These are phyloP conservation scores for Leptogaster cylindrica DNA, from an alignment of 2,888 invertebrate species.

Conservation along the genomic window DNA sequence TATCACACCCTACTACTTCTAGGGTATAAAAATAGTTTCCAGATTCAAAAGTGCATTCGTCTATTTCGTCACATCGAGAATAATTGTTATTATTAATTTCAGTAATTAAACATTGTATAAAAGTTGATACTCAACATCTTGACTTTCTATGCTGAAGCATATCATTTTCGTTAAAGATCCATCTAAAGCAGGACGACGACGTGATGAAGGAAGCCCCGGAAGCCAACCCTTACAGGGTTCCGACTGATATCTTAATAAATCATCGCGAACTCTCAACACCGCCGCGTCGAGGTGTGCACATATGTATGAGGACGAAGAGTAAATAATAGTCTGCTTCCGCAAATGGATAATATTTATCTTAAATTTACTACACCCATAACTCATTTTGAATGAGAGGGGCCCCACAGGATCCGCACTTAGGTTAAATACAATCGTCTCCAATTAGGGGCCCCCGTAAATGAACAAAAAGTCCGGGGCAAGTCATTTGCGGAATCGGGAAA, in stretches of 20 bases:
- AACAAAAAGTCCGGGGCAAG: slow-evolving; percentile 30
- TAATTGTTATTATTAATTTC: too few species aligned
- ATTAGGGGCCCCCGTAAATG: slow-evolving; percentile 35
- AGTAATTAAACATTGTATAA: too few species aligned
- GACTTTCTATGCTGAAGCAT: too few species aligned
- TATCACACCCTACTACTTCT: too few species aligned
- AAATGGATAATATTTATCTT: slow-evolving; percentile 45
- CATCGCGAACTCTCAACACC: slow-evolving; percentile 16
- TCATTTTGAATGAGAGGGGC: slow-evolving; percentile 39
- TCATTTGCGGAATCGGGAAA: background rate
- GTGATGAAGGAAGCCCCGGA: too few species aligned
- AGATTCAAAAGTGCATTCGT: too few species aligned
- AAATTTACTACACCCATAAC: slow-evolving; percentile 46
- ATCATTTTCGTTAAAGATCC: too few species aligned
- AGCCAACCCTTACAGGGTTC: too few species aligned
- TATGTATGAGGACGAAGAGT: slow-evolving; percentile 40
- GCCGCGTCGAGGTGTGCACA: background rate
- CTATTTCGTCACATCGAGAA: too few species aligned
- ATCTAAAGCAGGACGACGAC: too few species aligned
- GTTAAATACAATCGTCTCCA: slow-evolving; percentile 42
- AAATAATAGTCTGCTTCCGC: slow-evolving; percentile 43
- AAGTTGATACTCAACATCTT: too few species aligned
- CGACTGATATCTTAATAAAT: slow-evolving; percentile 34
- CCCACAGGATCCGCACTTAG: slow-evolving; percentile 35
- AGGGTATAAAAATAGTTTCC: too few species aligned